Conservation (phyloP, 2,888 invertebrate genomes). For the Portevinia maculata region DNA sequence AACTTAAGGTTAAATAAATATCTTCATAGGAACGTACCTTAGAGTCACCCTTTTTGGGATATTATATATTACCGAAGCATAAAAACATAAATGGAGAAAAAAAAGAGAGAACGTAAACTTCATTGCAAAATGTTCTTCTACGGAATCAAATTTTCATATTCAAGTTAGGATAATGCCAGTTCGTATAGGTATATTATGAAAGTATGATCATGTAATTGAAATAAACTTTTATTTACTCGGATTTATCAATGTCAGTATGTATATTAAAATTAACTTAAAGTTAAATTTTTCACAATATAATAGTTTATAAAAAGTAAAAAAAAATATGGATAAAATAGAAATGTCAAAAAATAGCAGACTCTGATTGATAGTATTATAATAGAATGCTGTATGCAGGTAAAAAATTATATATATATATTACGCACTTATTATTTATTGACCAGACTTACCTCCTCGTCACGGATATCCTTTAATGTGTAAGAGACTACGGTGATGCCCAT, state of each 20-base stretch:
- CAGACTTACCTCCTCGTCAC: constrained; percentile 94
- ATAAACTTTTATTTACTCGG: constrained; percentile 21
- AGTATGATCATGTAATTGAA: constrained; percentile 23
- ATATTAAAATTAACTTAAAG: no score
- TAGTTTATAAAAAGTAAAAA: constrained; percentile 15
- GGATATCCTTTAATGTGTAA: constrained; percentile 96
- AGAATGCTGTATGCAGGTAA: constrained; percentile 1
- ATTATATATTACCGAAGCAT: constrained; percentile 61
- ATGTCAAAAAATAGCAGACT: constrained; percentile 25
- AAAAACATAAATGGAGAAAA: constrained; percentile 71
- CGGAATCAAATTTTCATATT: constrained; percentile 37
- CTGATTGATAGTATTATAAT: constrained; percentile 16
- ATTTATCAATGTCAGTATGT: constrained; percentile 33
- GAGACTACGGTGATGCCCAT: constrained; percentile 98
- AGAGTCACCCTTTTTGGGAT: constrained; percentile 79
- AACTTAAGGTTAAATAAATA: constrained; percentile 32
- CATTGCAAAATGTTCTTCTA: constrained; percentile 64
- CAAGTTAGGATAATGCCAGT: constrained; percentile 16
- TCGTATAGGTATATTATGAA: constrained; percentile 3
- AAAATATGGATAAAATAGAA: constrained; percentile 10
- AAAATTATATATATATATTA: not conserved
- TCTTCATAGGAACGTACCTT: constrained; percentile 79
- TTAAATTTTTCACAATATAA: constrained; percentile 2
- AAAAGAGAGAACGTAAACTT: constrained; percentile 66
- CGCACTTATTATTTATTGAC: not conserved